Evolutionary conservation across 2,888 invertebrate species (phyloP).

Genomic region (Agriotes lineatus): DNA sequence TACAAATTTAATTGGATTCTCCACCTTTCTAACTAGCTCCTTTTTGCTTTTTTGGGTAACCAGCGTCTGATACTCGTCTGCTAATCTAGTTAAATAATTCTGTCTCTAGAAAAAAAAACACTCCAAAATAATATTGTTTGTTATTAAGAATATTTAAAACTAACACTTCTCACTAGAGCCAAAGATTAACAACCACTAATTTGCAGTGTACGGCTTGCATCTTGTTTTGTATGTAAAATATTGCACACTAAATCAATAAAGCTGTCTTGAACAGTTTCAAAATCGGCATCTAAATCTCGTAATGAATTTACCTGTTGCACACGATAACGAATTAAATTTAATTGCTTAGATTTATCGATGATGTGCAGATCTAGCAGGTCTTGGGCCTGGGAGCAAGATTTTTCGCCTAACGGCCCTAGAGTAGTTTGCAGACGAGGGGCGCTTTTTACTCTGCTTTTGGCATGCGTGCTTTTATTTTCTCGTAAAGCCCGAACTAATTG

Average conservation of each 20-base stretch:
- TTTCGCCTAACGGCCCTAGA: constrained; percentile 67
- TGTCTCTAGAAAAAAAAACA: constrained; percentile 65
- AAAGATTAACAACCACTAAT: too few relatives aligned
- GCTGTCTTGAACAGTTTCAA: too few relatives aligned
- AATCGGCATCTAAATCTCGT: not conserved
- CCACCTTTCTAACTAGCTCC: constrained; percentile 61
- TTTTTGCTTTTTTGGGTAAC: constrained; percentile 72
- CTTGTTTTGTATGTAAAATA: too few relatives aligned
- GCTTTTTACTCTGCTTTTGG: constrained; percentile 59
- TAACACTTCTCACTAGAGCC: too few relatives aligned
- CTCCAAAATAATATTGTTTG: too few relatives aligned
- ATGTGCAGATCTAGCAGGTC: constrained; percentile 77
- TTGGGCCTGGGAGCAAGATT: constrained; percentile 67
- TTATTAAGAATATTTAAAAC: too few relatives aligned
- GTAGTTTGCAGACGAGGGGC: constrained; percentile 55
- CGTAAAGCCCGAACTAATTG: constrained; percentile 73
- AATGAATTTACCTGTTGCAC: constrained; percentile 69
- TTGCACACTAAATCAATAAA: too few relatives aligned
- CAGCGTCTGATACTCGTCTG: constrained; percentile 73
- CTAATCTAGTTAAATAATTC: constrained; percentile 70
- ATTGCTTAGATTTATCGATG: constrained; percentile 78
- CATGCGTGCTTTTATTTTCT: constrained; percentile 66
- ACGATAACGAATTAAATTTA: constrained; percentile 80
- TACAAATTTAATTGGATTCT: constrained; percentile 77
- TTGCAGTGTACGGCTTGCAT: too few relatives aligned